Evolutionary conservation across 1,140 invertebrate genomes (phyloP), one percentile per base, ranked within the genome.

Genomic region (Arion vulgaris): DNA sequence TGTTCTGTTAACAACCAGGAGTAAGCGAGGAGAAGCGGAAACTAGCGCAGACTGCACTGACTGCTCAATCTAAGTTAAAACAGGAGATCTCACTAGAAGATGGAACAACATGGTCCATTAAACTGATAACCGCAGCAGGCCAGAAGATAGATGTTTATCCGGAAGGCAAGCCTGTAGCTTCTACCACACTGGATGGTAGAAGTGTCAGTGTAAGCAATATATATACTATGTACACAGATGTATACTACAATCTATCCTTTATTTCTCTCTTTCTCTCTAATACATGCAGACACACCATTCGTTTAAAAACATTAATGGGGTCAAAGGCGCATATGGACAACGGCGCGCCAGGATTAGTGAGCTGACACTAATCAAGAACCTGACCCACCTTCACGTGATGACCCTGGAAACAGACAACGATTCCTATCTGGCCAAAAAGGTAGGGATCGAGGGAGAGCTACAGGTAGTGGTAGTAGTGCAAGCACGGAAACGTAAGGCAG

Each of bases 71-170:
- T 5, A 78, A 78, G 36, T 26, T 78, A 15, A 17, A 23, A 2
- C 76, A 62, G 5, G 28, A 66, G 28, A 62, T 78, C 36, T 62
- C 51, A 0, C 15, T 9, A 38, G n/a, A n/a, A n/a, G 76, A 78
- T 66, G 76, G 76, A 0, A 66, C 13, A 32, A 41, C 32, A 23
- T 78, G 76, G 76, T 15, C 53, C 28, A 39, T 78, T 26, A 53
- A 17, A 38, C 28, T 78, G 32, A 26, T 66, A 17, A 66, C 51
- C 2, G 4, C 38, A 13, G 76, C 38, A 66, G 76, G 76, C 2
- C 53, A 78, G 76, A 78, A 78, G 53, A 45, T n/a, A 17, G 76
- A 78, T n/a, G 38, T 39, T n/a, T 78, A 62, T 53, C 49, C 53
- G 2, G 76, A 78, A n/a, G 76, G 76, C 28, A 38, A 57, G 13